These are phyloP conservation scores for Drosophila emarginata DNA, from an alignment of 2,888 invertebrate species.

Conservation along the genomic window DNA sequence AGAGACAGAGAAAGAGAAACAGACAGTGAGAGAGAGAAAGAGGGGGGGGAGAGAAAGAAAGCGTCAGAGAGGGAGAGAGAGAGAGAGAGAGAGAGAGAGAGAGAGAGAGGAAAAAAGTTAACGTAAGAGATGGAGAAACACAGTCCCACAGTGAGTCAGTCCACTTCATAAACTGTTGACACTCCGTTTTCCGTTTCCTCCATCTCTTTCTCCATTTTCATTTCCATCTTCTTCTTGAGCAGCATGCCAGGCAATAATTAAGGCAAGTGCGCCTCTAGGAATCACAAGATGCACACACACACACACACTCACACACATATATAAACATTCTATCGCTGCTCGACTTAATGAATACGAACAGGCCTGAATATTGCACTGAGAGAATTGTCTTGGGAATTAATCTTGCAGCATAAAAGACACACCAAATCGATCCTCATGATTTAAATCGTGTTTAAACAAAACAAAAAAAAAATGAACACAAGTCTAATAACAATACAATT, in stretches of 20 bases:
- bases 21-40: no score
- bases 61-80: no score
- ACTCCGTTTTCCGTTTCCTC: constrained; percentile 46
- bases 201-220: not conserved
- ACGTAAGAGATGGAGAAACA: not conserved
- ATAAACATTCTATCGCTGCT: constrained; percentile 41
- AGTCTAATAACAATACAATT: no score
- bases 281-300: constrained; percentile 43
- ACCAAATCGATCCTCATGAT: no score
- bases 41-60: not conserved
- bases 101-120: not conserved
- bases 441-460: no score
- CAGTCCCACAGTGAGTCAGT: constrained; percentile 24
- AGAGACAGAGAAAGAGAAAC: constrained; percentile 1
- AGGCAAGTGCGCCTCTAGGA: constrained; percentile 54
- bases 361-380: constrained; percentile 29
- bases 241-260: constrained; percentile 66
- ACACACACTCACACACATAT: constrained; percentile 9
- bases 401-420: no score
- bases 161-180: constrained; percentile 67
- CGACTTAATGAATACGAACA: constrained; percentile 71
- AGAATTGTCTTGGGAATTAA: not conserved
- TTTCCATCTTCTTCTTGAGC: constrained; percentile 20
- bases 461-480: no score
- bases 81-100: constrained; percentile 4